Evolutionary conservation across 2,888 invertebrate species (phyloP).

Genomic region (Aricia artaxerxes): DNA sequence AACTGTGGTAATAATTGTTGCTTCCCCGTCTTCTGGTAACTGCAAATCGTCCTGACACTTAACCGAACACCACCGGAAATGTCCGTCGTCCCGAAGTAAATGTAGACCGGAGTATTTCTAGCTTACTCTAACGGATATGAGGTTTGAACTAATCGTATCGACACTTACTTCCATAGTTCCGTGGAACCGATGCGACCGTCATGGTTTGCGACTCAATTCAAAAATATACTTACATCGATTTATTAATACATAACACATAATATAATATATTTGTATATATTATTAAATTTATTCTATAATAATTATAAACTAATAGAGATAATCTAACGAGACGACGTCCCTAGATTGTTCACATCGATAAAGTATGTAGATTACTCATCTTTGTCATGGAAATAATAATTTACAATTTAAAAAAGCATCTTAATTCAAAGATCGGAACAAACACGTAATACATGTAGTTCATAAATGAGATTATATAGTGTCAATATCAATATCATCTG

Average conservation of each 20-base stretch:
- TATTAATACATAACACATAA: conserved; percentile 35
- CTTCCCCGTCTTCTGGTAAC: conserved; percentile 75
- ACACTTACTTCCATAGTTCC: conserved; percentile 22
- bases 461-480: neutral
- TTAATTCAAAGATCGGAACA: neutral
- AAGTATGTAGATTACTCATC: conserved; percentile 1
- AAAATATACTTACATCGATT: conserved; percentile 27
- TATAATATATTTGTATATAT: conserved; percentile 31
- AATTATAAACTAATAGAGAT: conserved; percentile 26
- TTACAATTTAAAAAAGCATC: conserved; percentile 6
- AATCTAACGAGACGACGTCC: neutral
- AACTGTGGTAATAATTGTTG: conserved; percentile 47
- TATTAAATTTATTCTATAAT: conserved; percentile 21
- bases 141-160: conserved; percentile 10
- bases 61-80: conserved; percentile 63
- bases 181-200: conserved; percentile 9
- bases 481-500: neutral
- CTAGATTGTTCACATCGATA: neutral
- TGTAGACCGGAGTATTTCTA: conserved; percentile 41
- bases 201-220: conserved; percentile 20
- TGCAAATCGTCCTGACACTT: conserved; percentile 68
- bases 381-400: conserved; percentile 14
- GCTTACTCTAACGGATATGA: conserved; percentile 11
- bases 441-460: neutral
- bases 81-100: conserved; percentile 62